Evolutionary conservation across 2,113 vertebrate species (phyloP).

Genomic region (Oryzias curvinotus): DNA sequence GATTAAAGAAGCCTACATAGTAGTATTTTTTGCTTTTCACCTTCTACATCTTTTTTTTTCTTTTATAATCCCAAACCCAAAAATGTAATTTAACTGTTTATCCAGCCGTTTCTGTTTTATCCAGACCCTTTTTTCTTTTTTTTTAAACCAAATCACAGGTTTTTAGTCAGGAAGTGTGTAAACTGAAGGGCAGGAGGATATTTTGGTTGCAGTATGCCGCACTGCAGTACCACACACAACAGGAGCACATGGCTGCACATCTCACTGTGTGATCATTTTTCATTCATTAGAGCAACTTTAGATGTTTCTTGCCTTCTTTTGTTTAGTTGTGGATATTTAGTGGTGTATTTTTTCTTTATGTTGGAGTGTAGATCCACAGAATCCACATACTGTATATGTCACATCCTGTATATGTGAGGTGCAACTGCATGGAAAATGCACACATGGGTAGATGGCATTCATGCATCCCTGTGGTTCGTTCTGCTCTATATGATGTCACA

Average conservation of each 20-base stretch:
- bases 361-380: conserved; percentile 13
- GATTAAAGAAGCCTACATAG: too few relatives aligned
- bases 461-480: conserved; percentile 52
- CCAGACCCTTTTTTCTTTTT: neutral
- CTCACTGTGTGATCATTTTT: conserved; percentile 12
- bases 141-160: neutral
- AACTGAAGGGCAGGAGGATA: conserved; percentile 14
- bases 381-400: neutral
- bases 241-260: conserved; percentile 4
- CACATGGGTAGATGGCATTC: conserved; percentile 26
- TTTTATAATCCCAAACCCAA: neutral
- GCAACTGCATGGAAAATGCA: conserved; percentile 21
- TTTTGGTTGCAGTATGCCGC: conserved; percentile 1
- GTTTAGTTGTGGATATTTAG: conserved; percentile 36
- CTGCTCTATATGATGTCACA: conserved; percentile 48
- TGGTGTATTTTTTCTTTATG: conserved; percentile 10
- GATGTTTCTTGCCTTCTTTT: conserved; percentile 16
- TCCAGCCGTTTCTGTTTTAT: too few relatives aligned
- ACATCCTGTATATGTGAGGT: conserved; percentile 29
- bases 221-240: neutral
- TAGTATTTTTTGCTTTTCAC: too few relatives aligned
- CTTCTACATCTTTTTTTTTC: too few relatives aligned
- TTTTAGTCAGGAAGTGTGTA: conserved; percentile 3
- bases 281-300: conserved; percentile 25
- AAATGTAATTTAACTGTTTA: neutral